Conservation (phyloP, 2,797 vertebrate genomes). For the Dromococcyx pavoninus region DNA sequence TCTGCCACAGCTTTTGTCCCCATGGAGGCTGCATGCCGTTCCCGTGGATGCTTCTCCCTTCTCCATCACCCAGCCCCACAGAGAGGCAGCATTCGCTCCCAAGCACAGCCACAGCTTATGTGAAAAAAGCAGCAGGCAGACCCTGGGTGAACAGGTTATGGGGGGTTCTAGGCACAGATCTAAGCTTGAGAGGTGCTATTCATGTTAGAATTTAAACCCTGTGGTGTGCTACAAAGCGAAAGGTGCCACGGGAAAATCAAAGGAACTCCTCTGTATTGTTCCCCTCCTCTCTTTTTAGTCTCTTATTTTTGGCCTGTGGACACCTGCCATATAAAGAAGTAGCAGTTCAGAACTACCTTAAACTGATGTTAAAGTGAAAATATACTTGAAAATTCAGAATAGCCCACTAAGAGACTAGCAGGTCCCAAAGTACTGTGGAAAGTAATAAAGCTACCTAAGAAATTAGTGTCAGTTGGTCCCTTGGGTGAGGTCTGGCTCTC, state of each 20-base stretch:
- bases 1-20: not conserved
- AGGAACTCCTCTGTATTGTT: rapidly evolving
- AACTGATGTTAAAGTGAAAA: not conserved
- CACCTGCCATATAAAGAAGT: not conserved
- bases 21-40: rapidly evolving
- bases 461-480: rapidly evolving
- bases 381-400: not conserved
- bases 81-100: not conserved
- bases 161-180: not conserved
- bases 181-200: not conserved
- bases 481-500: rapidly evolving
- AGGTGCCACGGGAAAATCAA: not conserved
- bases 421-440: not conserved
- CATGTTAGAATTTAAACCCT: not conserved
- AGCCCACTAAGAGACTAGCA: rapidly evolving
- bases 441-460: not conserved
- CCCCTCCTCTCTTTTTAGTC: rapidly evolving
- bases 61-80: rapidly evolving
- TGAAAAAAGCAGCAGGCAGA: not conserved
- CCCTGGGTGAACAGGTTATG: not conserved
- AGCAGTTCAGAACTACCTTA: not conserved
- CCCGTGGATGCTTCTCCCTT: rapidly evolving
- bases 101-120: rapidly evolving
- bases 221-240: not conserved
- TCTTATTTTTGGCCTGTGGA: not conserved